phyloP scores from a whole-genome alignment of 2,113 vertebrate genomes.

The Oryzias celebensis region DNA sequence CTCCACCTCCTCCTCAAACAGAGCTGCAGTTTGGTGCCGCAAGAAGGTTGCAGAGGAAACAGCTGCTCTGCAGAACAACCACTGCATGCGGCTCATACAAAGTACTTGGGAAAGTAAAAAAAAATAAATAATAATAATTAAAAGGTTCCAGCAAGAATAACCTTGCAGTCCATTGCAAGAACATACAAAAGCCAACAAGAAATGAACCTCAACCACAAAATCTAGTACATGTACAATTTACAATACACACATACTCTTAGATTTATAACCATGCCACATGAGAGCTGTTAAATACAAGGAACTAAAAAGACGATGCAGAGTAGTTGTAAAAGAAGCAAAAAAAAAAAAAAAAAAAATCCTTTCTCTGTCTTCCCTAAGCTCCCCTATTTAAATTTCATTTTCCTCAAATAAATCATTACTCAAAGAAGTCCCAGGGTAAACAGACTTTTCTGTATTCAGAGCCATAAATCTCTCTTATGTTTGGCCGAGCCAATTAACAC shows the following conservation, averaged over 20 bases:
- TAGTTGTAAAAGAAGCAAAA: slow-evolving; percentile 40
- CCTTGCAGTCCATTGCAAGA: slow-evolving; percentile 26
- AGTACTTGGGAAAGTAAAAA: slow-evolving; percentile 32
- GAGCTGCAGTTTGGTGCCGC: slow-evolving; percentile 54
- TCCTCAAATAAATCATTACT: slow-evolving; percentile 63
- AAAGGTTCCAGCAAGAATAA: slow-evolving; percentile 20
- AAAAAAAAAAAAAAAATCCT: slow-evolving; percentile 49
- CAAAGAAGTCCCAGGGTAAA: slow-evolving; percentile 52
- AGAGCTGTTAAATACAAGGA: slow-evolving; percentile 46
- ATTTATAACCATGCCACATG: slow-evolving; percentile 50
- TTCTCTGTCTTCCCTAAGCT: slow-evolving; percentile 37
- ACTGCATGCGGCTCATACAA: slow-evolving; percentile 36
- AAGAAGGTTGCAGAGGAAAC: slow-evolving; percentile 68
- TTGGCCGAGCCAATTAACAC: slow-evolving; percentile 57
- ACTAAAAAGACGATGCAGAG: slow-evolving; percentile 26
- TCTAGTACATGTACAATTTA: slow-evolving; percentile 58
- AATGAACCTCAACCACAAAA: slow-evolving; percentile 57
- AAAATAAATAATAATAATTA: slow-evolving; percentile 8
- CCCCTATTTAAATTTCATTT: slow-evolving; percentile 64
- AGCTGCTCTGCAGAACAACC: slow-evolving; percentile 60
- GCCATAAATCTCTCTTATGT: slow-evolving; percentile 51
- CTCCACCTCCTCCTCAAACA: slow-evolving; percentile 21
- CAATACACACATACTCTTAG: slow-evolving; percentile 47
- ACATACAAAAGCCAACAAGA: slow-evolving; percentile 43
- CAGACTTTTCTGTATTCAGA: slow-evolving; percentile 32